Base-by-base conservation (phyloP, 2,113 vertebrate genomes). In the Etheostoma cragini region DNA sequence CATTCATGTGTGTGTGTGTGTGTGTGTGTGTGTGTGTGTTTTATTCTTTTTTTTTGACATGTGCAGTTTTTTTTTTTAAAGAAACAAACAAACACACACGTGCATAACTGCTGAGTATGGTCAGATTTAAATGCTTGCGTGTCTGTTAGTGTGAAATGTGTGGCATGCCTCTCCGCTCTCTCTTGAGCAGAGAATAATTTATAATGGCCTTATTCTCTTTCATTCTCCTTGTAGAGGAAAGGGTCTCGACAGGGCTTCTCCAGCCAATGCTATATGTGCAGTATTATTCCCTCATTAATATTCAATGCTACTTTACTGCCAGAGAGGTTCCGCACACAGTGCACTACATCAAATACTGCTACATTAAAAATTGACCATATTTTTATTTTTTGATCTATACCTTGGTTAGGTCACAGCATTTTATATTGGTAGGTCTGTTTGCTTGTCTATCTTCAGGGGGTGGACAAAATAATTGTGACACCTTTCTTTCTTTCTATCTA, bases 231-330 rank as follows among this genome's bases (percentile, higher is more conserved):
- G 84, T 81, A 79, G 56, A 75, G 82, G 68, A 33, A 57, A 77
- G 22, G 83, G 75, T 90, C 88, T 87, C 80, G 24, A 90, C 88
- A 89, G 76, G 75, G 65, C 87, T 86, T 83, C 79, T 87, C 75
- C 82, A 78, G 82, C 85, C 89, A 66, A 8, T 83, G 64, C 89
- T 81, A 72, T 88, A 83, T 61, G 74, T 83, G 78, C 87, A 67
- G 72, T 61, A 87, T 89, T 91, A 88, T 91, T 85, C 88, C 61
- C 78, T 75, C 72, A 88, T 94, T 88, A 92, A 92, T 94, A 93
- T 91, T 92, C 88, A 87, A 85, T 76, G 86, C 66, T 70, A 19
- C 90, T 85, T 92, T 87, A 72, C 83, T 85, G 85, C 86, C 86
- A 78, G 83, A 76, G 84, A 91, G 72, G 79, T 79, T 85, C 84